Evolutionary conservation across 2,888 invertebrate species (phyloP).

Genomic region (Napeogenes sylphis): DNA sequence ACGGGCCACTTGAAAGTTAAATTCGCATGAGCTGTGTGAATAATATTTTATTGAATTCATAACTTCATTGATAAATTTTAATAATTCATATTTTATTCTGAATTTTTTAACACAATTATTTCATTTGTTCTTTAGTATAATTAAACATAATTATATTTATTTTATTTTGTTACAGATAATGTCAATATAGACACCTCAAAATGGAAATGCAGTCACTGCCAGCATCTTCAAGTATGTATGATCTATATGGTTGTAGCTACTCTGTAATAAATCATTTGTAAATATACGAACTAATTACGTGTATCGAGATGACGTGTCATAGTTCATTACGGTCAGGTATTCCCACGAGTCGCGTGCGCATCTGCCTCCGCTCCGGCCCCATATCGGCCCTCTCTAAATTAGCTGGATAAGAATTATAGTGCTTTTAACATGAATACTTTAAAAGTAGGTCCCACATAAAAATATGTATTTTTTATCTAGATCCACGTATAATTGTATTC

Average conservation of each 20-base stretch:
- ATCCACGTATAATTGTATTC: not conserved
- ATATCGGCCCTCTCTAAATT: constrained; percentile 29
- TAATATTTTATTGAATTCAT: constrained; percentile 30
- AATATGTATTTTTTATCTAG: not conserved
- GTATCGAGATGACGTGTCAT: constrained; percentile 50
- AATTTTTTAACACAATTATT: not conserved
- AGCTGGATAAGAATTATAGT: constrained; percentile 35
- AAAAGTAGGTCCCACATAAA: not conserved
- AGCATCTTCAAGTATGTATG: constrained; percentile 56
- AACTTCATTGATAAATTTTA: constrained; percentile 7
- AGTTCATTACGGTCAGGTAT: constrained; percentile 46
- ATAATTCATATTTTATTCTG: constrained; percentile 4
- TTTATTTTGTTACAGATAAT: constrained; percentile 39
- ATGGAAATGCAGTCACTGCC: constrained; percentile 55
- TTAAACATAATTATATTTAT: not conserved
- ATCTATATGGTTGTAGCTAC: constrained; percentile 6
- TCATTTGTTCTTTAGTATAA: not conserved
- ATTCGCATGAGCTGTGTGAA: constrained; percentile 47
- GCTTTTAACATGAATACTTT: not conserved
- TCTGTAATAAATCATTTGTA: not conserved
- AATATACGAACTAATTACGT: constrained; percentile 9
- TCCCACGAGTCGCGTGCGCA: constrained; percentile 64
- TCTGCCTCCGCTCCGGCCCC: constrained; percentile 55
- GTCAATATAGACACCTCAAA: constrained; percentile 31
- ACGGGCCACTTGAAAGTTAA: constrained; percentile 38